These are phyloP conservation scores for Caenorhabditis remanei DNA, from an alignment of 1,140 invertebrate species.

Conservation along the genomic window DNA sequence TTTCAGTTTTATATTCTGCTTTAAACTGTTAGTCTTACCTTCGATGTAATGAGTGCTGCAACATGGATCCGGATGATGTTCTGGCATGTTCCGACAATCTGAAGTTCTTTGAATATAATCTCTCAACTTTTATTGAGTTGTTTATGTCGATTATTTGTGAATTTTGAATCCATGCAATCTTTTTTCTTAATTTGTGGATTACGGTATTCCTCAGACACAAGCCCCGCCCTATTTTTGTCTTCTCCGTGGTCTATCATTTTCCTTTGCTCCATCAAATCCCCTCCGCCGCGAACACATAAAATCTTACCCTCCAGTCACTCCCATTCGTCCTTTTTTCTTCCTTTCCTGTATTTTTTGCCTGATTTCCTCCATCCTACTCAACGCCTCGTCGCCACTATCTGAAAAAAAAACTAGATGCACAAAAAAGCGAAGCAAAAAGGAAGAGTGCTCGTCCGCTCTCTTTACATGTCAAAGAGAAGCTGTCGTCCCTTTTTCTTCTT, in stretches of 20 bases:
- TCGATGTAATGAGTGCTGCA: neutral
- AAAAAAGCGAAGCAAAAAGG: neutral
- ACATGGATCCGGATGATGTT: constrained; percentile 19
- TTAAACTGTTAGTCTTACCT: neutral
- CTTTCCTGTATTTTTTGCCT: constrained; percentile 65
- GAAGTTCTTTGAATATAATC: neutral
- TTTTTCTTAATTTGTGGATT: neutral
- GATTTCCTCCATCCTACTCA: constrained; percentile 63
- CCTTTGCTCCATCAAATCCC: no score
- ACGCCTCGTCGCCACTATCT: constrained; percentile 50
- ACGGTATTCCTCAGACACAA: neutral
- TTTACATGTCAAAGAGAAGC: constrained; percentile 52
- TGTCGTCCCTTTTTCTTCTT: constrained; percentile 20
- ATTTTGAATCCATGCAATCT: neutral
- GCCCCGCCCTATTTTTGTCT: neutral
- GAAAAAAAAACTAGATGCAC: constrained; percentile 30
- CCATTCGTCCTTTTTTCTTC: constrained; percentile 58
- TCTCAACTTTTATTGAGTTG: neutral
- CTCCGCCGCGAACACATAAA: neutral
- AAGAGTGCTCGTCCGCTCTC: constrained; percentile 16
- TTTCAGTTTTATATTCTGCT: neutral
- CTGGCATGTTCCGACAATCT: constrained; percentile 32
- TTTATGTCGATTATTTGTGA: neutral
- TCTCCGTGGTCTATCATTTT: neutral
- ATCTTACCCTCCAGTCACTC: constrained; percentile 54